Base-by-base conservation (phyloP, 2,113 vertebrate genomes). In the Amia ocellicauda region DNA sequence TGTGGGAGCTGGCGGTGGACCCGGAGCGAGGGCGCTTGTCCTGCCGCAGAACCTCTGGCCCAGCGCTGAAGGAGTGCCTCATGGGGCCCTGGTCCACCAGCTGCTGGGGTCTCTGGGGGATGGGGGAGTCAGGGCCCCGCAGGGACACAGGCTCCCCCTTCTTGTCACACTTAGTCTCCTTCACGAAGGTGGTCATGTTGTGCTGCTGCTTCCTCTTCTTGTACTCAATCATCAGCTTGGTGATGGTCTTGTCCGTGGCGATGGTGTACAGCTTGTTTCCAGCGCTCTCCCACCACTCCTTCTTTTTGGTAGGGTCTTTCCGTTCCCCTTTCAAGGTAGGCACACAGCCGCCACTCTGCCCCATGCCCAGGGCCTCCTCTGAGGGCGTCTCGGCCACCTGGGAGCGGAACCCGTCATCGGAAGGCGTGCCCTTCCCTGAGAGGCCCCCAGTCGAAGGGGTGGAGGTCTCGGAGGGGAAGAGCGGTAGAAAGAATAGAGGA, bases 251-350 rank as follows among this genome's bases (percentile, higher is more conserved):
- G 78, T 99, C 97, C 0, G 95, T 87, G 3, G 97, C 96, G 56
- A 98, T 96, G 67, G 92, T 95, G 77, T 92, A 98, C 63, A 99
- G 93, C 67, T 93, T 97, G 87, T 93, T 98, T 0, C 96, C 90
- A 0, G 96, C 95, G 1, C 72, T 94, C 68, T 99, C 97, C 97
- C 97, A 99, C 97, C 97, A 99, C 66, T 99, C 97, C 63, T 94
- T 96, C 69, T 89, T 94, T 47, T 86, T 81, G 1, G 82, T 66
- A 0, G 79, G 78, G 45, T 86, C 84, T 80, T 85, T 82, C 80
- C 70, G 88, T 60, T 86, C 91, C 74, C 2, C 70, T 57, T 69
- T 91, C 17, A 79, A 77, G 0, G 85, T 86, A 2, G 86, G 78
- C 31, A 85, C 70, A 50, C 85, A 65, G 23, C 91, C 85, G 58